phyloP scores from a whole-genome alignment of 2,797 vertebrate species.

The Mionectes olivaceus region DNA sequence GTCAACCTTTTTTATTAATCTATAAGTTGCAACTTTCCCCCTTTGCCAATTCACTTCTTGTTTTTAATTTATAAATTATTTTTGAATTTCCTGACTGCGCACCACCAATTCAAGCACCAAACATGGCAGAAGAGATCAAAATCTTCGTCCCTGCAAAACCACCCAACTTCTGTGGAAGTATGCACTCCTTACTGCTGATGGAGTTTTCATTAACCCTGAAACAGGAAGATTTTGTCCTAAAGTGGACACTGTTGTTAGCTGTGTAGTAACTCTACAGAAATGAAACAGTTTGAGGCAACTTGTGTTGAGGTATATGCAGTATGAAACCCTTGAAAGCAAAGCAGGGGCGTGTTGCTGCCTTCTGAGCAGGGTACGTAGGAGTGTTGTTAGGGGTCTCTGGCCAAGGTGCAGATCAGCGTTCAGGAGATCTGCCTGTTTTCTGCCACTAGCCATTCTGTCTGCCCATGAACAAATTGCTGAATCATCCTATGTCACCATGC shows the following conservation, averaged over 20 bases:
- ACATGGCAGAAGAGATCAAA: not conserved
- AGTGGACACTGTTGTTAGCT: not conserved
- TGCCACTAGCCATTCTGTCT: not conserved
- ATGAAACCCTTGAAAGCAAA: not conserved
- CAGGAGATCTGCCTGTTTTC: not conserved
- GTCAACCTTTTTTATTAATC: not conserved
- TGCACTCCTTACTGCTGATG: not conserved
- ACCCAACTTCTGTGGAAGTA: not conserved
- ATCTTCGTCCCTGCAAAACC: not conserved
- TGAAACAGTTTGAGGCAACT: not conserved
- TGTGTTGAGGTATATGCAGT: fast-evolving
- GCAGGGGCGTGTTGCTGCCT: not conserved
- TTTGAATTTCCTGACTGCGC: not conserved
- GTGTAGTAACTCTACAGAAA: not conserved
- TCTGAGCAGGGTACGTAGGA: not conserved
- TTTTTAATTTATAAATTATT: not conserved
- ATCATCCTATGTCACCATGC: not conserved
- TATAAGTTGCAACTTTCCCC: not conserved
- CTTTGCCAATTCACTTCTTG: not conserved
- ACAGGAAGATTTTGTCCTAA: not conserved
- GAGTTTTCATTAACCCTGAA: not conserved
- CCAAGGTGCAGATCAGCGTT: not conserved
- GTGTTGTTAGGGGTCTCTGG: not conserved
- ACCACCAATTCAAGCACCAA: not conserved
- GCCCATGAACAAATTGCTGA: not conserved